Base-by-base conservation (phyloP, 2,113 vertebrate genomes). In the Hemiprocne comata region DNA sequence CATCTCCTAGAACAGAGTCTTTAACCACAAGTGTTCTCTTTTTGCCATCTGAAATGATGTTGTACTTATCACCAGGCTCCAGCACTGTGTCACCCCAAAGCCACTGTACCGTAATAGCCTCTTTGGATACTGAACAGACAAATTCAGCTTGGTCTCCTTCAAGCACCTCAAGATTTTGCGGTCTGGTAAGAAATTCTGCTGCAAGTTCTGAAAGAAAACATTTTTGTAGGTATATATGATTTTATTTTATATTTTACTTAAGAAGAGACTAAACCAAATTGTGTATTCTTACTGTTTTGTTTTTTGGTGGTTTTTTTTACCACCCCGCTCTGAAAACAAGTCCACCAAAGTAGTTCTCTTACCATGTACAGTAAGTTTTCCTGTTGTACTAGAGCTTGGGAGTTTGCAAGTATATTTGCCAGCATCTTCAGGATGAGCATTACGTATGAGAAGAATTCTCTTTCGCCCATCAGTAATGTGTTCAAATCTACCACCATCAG, bases 71-170 rank as follows among this genome's bases (percentile, higher is more conserved):
- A 82, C 98, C 98, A 46, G 97, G 28, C 80, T 98, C 96, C 38
- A 99, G 97, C 29, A 98, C 98, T 61, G 96, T 94, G 90, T 98
- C 97, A 29, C 97, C 98, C 80, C 98, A 98, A 89, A 99, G 98
- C 99, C 99, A 99, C 77, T 98, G 98, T 23, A 99, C 99, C 89
- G 98, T 96, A 66, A 98, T 99, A 57, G 97, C 98, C 44, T 99
- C 99, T 89, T 99, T 99, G 72, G 99, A 99, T 83, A 99, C 99
- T 7, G 99, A 97, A 95, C 99, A 99, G 77, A 97, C 97, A 98
- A 99, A 99, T 96, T 99, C 98, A 42, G 99, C 99, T 95, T 98
- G 99, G 95, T 99, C 98, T 94, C 99, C 99, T 97, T 99, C 99
- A 92, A 99, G 98, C 83, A 99, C 98, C 91, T 99, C 99, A 95